Evolutionary conservation across 2,888 invertebrate genomes (phyloP).

Genomic region (Metallyticus violacea): DNA sequence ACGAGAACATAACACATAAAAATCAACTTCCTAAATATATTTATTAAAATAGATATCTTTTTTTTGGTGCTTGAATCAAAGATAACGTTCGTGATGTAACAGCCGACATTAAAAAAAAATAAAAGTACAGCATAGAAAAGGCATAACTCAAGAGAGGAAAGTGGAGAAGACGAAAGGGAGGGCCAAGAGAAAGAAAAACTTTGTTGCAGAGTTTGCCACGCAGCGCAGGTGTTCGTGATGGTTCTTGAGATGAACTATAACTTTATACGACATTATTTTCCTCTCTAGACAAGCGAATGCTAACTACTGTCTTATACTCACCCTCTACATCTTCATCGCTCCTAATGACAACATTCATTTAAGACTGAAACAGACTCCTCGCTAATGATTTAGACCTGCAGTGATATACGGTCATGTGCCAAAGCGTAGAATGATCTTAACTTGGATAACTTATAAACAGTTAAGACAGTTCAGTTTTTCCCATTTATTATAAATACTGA

Average conservation of each 20-base stretch:
- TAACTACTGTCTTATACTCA: neutral
- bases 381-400: neutral
- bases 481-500: neutral
- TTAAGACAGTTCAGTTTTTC: neutral
- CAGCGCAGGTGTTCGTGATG: constrained; percentile 18
- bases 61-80: no score
- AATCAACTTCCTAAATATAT: no score
- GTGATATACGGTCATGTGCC: neutral
- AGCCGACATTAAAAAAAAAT: neutral
- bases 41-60: no score
- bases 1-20: no score
- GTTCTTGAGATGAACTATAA: constrained; percentile 23
- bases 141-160: neutral
- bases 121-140: neutral
- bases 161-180: neutral
- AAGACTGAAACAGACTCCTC: neutral
- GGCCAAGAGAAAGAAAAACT: neutral
- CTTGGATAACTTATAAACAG: neutral
- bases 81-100: no score
- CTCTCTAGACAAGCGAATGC: constrained; percentile 7
- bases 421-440: neutral
- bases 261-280: constrained; percentile 21
- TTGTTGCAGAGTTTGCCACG: constrained; percentile 9
- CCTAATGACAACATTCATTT: neutral
- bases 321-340: neutral